A percentile compares a stretch with the other conserved stretches of the same genome.
These are phyloP conservation scores for Tetramorium parvispinum DNA, from an alignment of 1,140 invertebrate genomes.

Conservation along the genomic window DNA sequence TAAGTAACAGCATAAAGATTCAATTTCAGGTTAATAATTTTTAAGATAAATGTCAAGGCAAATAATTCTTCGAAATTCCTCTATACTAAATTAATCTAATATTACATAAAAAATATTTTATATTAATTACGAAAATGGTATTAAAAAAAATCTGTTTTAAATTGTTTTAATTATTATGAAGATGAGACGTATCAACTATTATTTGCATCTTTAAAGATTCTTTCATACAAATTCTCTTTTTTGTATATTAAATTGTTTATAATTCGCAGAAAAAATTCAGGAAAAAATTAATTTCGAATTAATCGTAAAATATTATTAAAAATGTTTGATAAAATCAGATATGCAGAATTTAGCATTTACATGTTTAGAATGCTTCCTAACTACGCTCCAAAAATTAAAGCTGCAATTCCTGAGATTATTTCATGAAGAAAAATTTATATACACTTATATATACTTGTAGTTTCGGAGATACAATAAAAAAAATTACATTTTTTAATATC, in stretches of 20 bases:
- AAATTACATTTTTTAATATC: no score
- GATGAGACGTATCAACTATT: neutral
- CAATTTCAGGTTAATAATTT: neutral
- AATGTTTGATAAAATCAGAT: neutral
- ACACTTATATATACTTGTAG: no score
- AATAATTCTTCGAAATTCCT: neutral
- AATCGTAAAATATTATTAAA: neutral
- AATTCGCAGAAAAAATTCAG: neutral
- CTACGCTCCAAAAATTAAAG: no score
- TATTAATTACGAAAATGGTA: neutral
- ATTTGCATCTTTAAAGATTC: neutral
- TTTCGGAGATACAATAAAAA: no score
- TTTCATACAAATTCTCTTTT: neutral
- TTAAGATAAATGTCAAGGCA: neutral
- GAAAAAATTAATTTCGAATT: neutral
- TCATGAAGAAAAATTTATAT: no score
- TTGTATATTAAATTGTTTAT: neutral
- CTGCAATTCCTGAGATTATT: no score
- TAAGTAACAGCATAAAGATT: neutral
- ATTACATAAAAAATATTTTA: neutral
- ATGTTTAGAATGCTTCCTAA: no score
- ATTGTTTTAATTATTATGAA: neutral
- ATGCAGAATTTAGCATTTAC: neutral
- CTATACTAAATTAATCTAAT: no score
- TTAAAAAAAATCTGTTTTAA: neutral